Base-by-base conservation (phyloP, 2,797 vertebrate genomes). In the Hephaestus fuliginosus region DNA sequence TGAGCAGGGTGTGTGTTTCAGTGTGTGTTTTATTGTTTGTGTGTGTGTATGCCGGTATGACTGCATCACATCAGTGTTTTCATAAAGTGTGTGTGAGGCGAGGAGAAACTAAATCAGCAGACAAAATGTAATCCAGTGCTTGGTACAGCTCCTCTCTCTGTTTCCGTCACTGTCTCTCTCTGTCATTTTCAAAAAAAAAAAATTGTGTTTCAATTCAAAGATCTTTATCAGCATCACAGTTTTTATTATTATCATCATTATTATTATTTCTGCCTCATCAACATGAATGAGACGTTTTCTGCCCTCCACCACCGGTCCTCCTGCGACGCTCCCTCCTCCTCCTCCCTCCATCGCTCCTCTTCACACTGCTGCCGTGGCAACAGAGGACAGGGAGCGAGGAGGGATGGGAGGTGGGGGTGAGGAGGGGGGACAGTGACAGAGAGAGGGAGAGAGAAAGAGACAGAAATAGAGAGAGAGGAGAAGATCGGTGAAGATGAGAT, bases 361-460 rank as follows among this genome's bases (percentile, higher is more conserved):
- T 83, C 53, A 60, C 80, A 79, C 91, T 92, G 93, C 93, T 94
- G 88, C 91, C 89, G 89, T 94, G 92, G 93, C 91, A 94, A 94
- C 93, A 91, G 91, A 85, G 88, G 84, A 82, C 18, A 49, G 74
- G 36, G 80, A 78, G 62, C 1, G 17, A 76, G 55, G 67, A 3
- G 25, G 68, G 5, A 7, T 1, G 25, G 65, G 7, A 11, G 56
- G 63, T 51, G 39, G 68, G 17, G 55, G 10, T 28, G 58, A 72
- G 48, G 49, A 1, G 22, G 65, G 9, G 17, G 51, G 83, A 80
- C 69, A 72, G 77, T 76, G 86, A 86, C 53, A 72, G 76, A 80
- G 80, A 64, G 75, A 51, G 80, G 20, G 73, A 58, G 70, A 49
- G 74, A 77, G 64, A 49, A 52, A 52, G 71, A 76, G 63, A 75